These are phyloP conservation scores for Eulithis testata DNA, from an alignment of 2,888 invertebrate species.

Conservation along the genomic window DNA sequence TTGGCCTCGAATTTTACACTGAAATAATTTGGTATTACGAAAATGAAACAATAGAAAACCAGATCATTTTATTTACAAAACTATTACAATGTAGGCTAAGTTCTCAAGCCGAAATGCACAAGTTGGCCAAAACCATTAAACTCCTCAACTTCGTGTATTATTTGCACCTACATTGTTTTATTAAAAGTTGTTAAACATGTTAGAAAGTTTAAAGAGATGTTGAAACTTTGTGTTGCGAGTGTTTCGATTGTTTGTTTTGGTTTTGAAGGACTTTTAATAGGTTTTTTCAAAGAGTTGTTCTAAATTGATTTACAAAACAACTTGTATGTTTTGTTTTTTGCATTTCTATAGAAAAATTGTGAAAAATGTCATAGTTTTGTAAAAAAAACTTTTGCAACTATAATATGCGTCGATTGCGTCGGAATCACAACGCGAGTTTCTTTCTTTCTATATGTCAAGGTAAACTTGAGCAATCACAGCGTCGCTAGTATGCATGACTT, in stretches of 20 bases:
- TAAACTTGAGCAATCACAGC: too few relatives aligned
- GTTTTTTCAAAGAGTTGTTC: conserved; percentile 35
- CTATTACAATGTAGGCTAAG: conserved; percentile 12
- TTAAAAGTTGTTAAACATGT: conserved; percentile 28
- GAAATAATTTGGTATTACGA: too few relatives aligned
- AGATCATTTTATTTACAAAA: not conserved
- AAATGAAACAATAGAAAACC: too few relatives aligned
- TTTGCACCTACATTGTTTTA: conserved; percentile 20
- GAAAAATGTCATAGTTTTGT: too few relatives aligned
- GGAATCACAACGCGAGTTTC: too few relatives aligned
- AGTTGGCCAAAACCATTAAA: conserved; percentile 21
- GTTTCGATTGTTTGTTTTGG: conserved; percentile 33
- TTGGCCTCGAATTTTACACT: too few relatives aligned
- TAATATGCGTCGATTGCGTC: too few relatives aligned
- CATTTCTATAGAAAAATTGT: too few relatives aligned
- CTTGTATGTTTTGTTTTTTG: not conserved
- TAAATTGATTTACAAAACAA: conserved; percentile 34
- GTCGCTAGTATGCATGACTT: too few relatives aligned
- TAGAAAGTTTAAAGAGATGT: conserved; percentile 32
- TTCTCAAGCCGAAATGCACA: conserved; percentile 21
- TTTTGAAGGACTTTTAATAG: conserved; percentile 39
- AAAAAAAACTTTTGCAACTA: too few relatives aligned
- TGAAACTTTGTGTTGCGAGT: conserved; percentile 33
- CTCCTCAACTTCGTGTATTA: conserved; percentile 20
- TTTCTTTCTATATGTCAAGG: too few relatives aligned